Percentiles rank a stretch among this genome's conserved stretches.
These are phyloP conservation scores for Enteromius unitaeniatus DNA, from an alignment of 2,797 vertebrate genomes.

Conservation along the genomic window DNA sequence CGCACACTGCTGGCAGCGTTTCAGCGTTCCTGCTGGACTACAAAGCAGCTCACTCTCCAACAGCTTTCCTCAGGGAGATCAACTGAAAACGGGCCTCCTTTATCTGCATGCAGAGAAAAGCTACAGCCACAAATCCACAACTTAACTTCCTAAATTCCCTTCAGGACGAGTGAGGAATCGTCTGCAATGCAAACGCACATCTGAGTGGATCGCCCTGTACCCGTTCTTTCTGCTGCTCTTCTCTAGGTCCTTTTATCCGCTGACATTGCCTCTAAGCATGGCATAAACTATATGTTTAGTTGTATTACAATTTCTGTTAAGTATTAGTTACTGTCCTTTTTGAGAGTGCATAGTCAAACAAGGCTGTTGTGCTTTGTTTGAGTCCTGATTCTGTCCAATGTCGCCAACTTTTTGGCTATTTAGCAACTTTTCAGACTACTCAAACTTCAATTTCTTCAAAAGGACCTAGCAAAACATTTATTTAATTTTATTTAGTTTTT, in stretches of 20 bases:
- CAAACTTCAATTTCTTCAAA: too few relatives aligned
- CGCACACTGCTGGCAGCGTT: constrained; percentile 65
- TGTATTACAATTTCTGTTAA: not conserved
- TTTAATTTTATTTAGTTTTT: too few relatives aligned
- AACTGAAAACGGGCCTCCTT: constrained; percentile 64
- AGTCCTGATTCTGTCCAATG: not conserved
- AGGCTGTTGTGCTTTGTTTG: not conserved
- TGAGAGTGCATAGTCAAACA: not conserved
- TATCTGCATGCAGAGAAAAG: constrained; percentile 62
- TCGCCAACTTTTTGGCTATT: not conserved
- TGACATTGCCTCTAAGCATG: not conserved
- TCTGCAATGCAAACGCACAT: constrained; percentile 50
- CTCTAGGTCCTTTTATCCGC: not conserved
- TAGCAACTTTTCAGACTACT: too few relatives aligned
- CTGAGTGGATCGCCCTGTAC: constrained; percentile 29
- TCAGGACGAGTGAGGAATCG: constrained; percentile 59
- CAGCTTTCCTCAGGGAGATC: constrained; percentile 60
- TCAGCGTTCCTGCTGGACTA: constrained; percentile 62
- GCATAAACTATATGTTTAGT: not conserved
- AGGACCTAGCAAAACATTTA: too few relatives aligned
- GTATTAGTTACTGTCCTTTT: not conserved
- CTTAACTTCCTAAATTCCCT: constrained; percentile 68
- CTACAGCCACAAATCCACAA: constrained; percentile 61
- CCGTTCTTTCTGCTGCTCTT: not conserved
- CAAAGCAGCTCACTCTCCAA: constrained; percentile 65